Evolutionary conservation across 1,140 invertebrate species (phyloP).

Genomic region (Plectrocnemia conspersa): DNA sequence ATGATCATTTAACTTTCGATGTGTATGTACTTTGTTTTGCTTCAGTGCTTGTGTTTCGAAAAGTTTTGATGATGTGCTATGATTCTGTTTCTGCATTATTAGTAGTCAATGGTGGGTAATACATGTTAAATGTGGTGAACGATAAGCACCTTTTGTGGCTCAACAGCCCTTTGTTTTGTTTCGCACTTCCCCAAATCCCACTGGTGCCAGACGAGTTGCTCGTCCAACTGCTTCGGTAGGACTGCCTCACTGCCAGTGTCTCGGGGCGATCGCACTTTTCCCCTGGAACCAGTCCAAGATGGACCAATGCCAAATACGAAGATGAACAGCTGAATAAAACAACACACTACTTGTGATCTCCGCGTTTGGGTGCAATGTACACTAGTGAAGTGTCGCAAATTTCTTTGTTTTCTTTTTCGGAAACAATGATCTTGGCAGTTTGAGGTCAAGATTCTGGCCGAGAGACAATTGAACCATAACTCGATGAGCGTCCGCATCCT

Average conservation of each 20-base stretch:
- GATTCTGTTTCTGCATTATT: too few relatives aligned
- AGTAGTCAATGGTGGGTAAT: too few relatives aligned
- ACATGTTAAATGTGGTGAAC: background rate
- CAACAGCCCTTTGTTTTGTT: constrained; percentile 10
- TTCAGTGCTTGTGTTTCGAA: too few relatives aligned
- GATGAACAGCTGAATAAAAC: constrained; percentile 19
- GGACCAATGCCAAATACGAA: constrained; percentile 28
- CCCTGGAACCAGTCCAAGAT: constrained; percentile 25
- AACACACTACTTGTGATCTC: constrained; percentile 13
- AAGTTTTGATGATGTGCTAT: too few relatives aligned
- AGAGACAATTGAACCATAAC: background rate
- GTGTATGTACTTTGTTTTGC: too few relatives aligned
- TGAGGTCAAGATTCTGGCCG: constrained; percentile 11
- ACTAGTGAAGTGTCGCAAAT: constrained; percentile 3
- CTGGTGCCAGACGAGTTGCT: constrained; percentile 4
- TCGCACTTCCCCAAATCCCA: constrained; percentile 24
- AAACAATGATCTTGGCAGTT: constrained; percentile 8
- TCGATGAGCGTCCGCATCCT: too few relatives aligned
- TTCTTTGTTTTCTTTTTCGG: constrained; percentile 13
- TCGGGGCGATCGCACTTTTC: constrained; percentile 3
- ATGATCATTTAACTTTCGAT: too few relatives aligned
- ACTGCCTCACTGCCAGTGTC: background rate
- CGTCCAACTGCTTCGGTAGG: background rate
- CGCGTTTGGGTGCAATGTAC: constrained; percentile 14
- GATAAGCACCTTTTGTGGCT: background rate